phyloP scores from a whole-genome alignment of 2,113 vertebrate genomes.

The Aptenodytes forsteri region DNA sequence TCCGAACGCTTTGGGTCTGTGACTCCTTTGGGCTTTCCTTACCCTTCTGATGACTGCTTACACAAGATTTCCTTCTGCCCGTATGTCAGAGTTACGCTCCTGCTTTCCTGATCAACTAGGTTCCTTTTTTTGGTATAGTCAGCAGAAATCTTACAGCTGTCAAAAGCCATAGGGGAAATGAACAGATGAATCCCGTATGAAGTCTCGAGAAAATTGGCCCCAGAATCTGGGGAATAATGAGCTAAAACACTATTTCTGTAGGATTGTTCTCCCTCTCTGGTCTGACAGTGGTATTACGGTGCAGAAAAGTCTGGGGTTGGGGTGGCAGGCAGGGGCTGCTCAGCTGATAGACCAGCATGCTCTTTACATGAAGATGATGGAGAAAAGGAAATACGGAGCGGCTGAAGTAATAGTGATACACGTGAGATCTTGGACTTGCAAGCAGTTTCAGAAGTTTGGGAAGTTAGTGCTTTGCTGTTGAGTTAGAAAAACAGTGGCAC shows the following conservation, averaged over 20 bases:
- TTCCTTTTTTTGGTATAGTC: neutral
- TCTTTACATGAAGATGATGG: neutral
- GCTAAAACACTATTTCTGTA: neutral
- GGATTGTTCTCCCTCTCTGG: neutral
- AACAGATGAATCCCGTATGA: neutral
- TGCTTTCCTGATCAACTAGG: neutral
- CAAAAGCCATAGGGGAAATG: neutral
- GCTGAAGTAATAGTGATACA: neutral
- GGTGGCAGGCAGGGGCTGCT: neutral
- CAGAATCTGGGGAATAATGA: neutral
- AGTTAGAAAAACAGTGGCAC: neutral
- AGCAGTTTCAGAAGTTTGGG: neutral
- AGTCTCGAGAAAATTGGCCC: neutral
- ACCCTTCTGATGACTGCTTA: neutral
- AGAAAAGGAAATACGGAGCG: neutral
- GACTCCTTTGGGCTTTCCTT: neutral
- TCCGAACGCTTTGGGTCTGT: neutral
- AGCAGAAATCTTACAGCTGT: neutral
- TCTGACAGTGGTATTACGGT: accelerated
- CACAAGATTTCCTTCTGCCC: neutral
- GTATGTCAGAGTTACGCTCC: neutral
- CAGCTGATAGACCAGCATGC: neutral
- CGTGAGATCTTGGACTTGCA: neutral
- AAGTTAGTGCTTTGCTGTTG: neutral
- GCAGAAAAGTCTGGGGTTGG: neutral